Evolutionary conservation across 2,797 vertebrate genomes (phyloP).

Genomic region (Ceyx erithaca): DNA sequence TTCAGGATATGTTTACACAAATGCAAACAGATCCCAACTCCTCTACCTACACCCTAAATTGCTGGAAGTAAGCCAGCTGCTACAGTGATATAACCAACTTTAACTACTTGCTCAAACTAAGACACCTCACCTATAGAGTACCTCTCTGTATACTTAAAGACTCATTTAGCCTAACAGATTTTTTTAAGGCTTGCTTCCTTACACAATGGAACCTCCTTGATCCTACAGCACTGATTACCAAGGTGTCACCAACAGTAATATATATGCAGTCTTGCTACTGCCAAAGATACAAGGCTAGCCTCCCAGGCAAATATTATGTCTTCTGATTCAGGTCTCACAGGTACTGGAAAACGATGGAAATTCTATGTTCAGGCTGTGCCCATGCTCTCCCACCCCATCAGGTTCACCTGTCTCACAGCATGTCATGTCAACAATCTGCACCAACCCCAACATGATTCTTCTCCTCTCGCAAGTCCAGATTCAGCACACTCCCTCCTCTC

Average conservation of each 20-base stretch:
- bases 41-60: neutral
- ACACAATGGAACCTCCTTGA: neutral
- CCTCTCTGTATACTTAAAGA: neutral
- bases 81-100: neutral
- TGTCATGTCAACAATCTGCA: neutral
- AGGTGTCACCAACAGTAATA: neutral
- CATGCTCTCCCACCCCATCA: neutral
- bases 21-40: neutral
- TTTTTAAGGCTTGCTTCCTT: neutral
- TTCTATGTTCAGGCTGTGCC: rapidly evolving
- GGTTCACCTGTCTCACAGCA: neutral
- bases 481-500: neutral
- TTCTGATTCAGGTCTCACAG: neutral
- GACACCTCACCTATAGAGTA: neutral
- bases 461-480: neutral
- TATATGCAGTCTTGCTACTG: neutral
- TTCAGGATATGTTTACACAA: neutral
- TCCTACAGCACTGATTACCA: neutral
- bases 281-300: neutral
- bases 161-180: neutral
- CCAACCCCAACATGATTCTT: neutral
- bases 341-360: neutral
- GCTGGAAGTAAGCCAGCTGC: neutral
- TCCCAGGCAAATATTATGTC: neutral
- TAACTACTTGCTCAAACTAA: neutral